phyloP scores from a whole-genome alignment of 2,797 vertebrate species.

The Passerculus sandwichensis region DNA sequence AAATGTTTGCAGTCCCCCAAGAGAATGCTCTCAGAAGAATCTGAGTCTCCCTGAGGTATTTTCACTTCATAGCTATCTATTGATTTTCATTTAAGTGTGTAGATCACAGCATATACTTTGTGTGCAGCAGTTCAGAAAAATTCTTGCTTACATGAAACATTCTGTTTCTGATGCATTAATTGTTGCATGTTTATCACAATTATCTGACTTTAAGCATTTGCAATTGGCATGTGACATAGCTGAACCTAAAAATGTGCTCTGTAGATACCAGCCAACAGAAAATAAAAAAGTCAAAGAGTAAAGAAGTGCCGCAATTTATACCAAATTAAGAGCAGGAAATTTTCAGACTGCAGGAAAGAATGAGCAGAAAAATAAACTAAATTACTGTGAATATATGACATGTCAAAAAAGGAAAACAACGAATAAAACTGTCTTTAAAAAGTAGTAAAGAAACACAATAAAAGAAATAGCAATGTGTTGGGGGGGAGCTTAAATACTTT shows the following conservation, averaged over 20 bases:
- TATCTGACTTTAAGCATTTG: background rate
- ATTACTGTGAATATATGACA: background rate
- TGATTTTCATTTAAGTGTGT: conserved; percentile 69
- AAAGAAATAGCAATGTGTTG: background rate
- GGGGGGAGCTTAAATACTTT: background rate
- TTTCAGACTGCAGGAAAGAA: background rate
- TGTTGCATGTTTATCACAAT: conserved; percentile 28
- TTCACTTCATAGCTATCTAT: conserved; percentile 66
- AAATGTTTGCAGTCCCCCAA: conserved; percentile 43
- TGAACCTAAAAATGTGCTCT: background rate
- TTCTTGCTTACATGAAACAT: background rate
- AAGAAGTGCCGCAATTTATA: background rate
- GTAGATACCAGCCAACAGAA: background rate
- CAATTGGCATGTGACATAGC: background rate
- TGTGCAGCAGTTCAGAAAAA: conserved; percentile 40
- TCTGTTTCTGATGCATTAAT: background rate
- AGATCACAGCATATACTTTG: conserved; percentile 13
- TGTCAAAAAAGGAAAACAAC: conserved; percentile 15
- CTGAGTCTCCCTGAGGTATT: conserved; percentile 32
- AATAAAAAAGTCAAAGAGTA: background rate
- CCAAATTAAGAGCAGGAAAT: background rate
- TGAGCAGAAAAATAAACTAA: background rate
- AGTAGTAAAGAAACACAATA: background rate
- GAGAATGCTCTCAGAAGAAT: conserved; percentile 3
- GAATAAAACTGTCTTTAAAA: background rate